A percentile compares a stretch with the other conserved stretches of the same genome.
These are phyloP conservation scores for Meteorus colon DNA, from an alignment of 2,888 invertebrate species.

Conservation along the genomic window DNA sequence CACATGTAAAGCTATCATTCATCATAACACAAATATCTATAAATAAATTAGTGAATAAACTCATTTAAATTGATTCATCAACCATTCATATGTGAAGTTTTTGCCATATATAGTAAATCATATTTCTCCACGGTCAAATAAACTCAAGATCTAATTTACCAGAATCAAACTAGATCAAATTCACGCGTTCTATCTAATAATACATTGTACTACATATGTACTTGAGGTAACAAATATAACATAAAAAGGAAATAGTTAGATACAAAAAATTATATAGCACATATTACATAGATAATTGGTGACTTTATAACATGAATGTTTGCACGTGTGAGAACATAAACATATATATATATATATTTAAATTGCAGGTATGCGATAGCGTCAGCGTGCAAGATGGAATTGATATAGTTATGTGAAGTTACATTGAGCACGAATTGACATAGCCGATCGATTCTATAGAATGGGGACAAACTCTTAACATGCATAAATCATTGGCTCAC, in stretches of 20 bases:
- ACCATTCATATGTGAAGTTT: too few relatives aligned
- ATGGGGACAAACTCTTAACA: slow-evolving; percentile 8
- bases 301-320: background rate
- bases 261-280: background rate
- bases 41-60: too few relatives aligned
- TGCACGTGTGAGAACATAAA: background rate
- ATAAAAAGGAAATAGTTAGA: background rate
- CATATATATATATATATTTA: background rate
- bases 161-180: too few relatives aligned
- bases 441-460: background rate
- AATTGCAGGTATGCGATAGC: background rate
- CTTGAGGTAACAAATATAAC: background rate
- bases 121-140: too few relatives aligned
- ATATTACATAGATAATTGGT: background rate
- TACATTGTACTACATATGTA: too few relatives aligned
- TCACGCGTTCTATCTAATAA: too few relatives aligned
- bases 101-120: too few relatives aligned
- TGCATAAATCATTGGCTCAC: slow-evolving; percentile 35
- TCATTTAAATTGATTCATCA: too few relatives aligned
- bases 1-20: too few relatives aligned
- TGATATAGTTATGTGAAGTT: background rate
- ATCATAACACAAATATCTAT: too few relatives aligned
- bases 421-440: background rate
- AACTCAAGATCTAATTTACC: too few relatives aligned
- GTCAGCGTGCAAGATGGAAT: background rate